Base-by-base conservation (phyloP, 1,140 invertebrate species). In the Pachypsylla venusta region DNA sequence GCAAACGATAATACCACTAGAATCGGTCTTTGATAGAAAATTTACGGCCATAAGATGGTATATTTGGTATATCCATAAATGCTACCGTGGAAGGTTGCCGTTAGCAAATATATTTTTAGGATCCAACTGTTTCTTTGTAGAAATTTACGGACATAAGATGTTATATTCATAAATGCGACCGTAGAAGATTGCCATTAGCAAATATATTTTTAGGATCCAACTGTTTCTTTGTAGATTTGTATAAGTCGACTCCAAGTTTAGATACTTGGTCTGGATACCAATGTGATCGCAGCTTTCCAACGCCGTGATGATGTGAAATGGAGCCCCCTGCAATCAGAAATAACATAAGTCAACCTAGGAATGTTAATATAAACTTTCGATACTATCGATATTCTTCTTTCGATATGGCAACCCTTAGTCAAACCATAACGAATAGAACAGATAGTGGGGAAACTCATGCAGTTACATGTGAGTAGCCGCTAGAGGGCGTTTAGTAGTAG, bases 1-100 rank as follows among this genome's bases (percentile, higher is more conserved):
- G 86, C 92, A 74, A 99, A 98, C 56, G 97, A 84, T 70, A 98
- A 96, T 22, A 88, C 77, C 0, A 94, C 94, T 74, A 98, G 95
- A 10, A 98, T 71, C 61, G 89, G 80, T 10, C 76, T 67, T 71
- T 98, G 98, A 0, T 93, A 79, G 0, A 89, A 84, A 3, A 79
- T 70, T 61, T 93, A 82, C 2, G 93, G 72, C 2, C 78, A 74
- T 1, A 87, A n/a, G n/a, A n/a, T n/a, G 30, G 16, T 22, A 22
- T 3, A n/a, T n/a, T n/a, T n/a, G n/a, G n/a, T n/a, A n/a, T n/a
- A 19, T n/a, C 22, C n/a, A 48, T 22, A 48, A 48, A 22, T 48
- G 5, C 7, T n/a, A 48, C 22, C n/a, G n/a, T 54, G 7, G 19
- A 2, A 66, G 58, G 56, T 97, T 97, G 13, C 85, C 83, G 60